Conservation (phyloP, 37 sponge, comb jelly and placozoan genomes). For the Dysidea cf. avara region DNA sequence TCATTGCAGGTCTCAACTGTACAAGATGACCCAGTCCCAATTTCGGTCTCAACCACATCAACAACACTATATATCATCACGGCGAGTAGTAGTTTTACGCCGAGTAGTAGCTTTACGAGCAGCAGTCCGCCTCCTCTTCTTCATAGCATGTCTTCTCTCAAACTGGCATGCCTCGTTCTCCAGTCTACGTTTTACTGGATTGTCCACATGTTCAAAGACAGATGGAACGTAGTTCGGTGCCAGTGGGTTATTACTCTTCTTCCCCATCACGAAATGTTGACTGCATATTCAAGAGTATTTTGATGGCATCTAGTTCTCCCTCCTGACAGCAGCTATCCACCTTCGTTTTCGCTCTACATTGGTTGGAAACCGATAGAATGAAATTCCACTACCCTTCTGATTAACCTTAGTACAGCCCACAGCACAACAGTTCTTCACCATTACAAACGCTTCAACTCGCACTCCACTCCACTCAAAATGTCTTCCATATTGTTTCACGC, state of each 20-base stretch:
- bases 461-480: slow-evolving; percentile 35
- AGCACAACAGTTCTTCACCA: slow-evolving; percentile 53
- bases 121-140: slow-evolving; percentile 26
- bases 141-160: slow-evolving; percentile 5
- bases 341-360: slow-evolving; percentile 11
- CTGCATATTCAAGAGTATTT: slow-evolving; percentile 34
- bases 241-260: slow-evolving; percentile 44
- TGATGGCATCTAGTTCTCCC: slow-evolving; percentile 39
- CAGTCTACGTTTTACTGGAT: slow-evolving; percentile 36
- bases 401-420: slow-evolving; percentile 30
- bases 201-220: slow-evolving; percentile 20
- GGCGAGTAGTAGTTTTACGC: too few species aligned
- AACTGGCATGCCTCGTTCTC: slow-evolving; percentile 1
- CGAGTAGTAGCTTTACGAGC: too few species aligned
- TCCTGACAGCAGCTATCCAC: slow-evolving; percentile 43
- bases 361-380: slow-evolving; percentile 45
- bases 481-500: too few species aligned
- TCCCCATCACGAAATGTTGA: slow-evolving; percentile 44
- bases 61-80: too few species aligned
- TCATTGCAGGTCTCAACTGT: too few species aligned
- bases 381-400: slow-evolving; percentile 17
- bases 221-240: slow-evolving; percentile 59
- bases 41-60: too few species aligned
- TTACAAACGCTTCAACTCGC: slow-evolving; percentile 8
- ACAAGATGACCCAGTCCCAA: too few species aligned